Evolutionary conservation across 2,113 vertebrate species (phyloP), one percentile per base, ranked within the genome.

Genomic region (Donacobius atricapilla): DNA sequence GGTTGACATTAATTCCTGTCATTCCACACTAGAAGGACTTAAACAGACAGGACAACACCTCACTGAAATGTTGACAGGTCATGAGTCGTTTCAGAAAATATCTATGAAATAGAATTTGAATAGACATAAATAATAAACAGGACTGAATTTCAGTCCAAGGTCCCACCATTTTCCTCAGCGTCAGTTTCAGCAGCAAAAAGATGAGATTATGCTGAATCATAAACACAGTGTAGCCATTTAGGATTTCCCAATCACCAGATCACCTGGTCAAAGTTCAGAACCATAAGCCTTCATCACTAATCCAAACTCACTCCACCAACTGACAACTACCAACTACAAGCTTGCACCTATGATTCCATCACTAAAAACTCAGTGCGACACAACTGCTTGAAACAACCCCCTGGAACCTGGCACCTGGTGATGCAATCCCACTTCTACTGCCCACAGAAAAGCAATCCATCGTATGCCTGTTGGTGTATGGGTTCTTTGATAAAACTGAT

Each of bases 301-400:
- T 28, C 27, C 16, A 84, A 77, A 11, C 7, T 70, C 40, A n/a
- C 33, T 71, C 37, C 10, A 47, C 21, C 61, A 63, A 1, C 16
- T 58, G 12, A 20, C 47, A 27, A 6, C 13, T 57, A 48, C 25
- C 50, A 27, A 7, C 13, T 57, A 48, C 23, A 61, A 30, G 60
- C 24, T 47, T 65, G 13, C n/a, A 61, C 21, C 9, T 16, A 10
- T 8, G 23, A 54, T 47, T 14, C 21, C 6, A 6, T 9, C 48
- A 14, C 12, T 71, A n/a, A 92, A 94, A 88, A 3, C 30, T 83
- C 44, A 37, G 20, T 11, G 14, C 22, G 39, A 51, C 15, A 18
- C 10, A 47, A 3, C 6, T 42, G 21, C 7, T 68, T 30, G 11
- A 28, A 75, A 15, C 0, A 5, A 6, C 4, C 12, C 10, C 6